These are phyloP conservation scores for Onthophagus sagittarius DNA, from an alignment of 2,888 invertebrate species.

Conservation along the genomic window DNA sequence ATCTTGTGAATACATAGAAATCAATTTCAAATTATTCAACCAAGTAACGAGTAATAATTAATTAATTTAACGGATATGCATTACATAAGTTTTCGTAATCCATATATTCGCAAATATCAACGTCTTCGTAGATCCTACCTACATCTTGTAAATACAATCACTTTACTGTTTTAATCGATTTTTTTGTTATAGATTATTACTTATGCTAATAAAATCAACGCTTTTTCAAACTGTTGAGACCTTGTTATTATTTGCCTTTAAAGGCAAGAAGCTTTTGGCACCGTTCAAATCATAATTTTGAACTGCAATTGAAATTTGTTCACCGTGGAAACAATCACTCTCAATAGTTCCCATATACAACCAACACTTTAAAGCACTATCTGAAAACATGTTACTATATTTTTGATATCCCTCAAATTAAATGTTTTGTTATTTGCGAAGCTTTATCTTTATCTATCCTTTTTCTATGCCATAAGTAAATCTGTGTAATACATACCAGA, in stretches of 20 bases:
- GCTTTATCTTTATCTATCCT: no score
- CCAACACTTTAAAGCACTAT: not conserved
- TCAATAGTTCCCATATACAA: conserved; percentile 3
- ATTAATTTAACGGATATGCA: not conserved
- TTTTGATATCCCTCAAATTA: no score
- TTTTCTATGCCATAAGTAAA: no score
- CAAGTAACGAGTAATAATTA: no score
- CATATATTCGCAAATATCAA: conserved; percentile 17
- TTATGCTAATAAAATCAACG: conserved; percentile 2
- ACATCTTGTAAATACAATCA: no score
- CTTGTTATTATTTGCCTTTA: not conserved
- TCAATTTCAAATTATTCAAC: no score
- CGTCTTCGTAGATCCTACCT: no score
- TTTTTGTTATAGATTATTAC: no score
- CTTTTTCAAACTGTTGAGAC: conserved; percentile 2
- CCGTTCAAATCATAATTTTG: not conserved
- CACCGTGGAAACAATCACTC: conserved; percentile 9
- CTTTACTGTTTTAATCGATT: no score
- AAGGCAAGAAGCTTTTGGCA: not conserved
- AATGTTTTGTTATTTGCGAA: no score
- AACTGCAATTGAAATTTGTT: not conserved
- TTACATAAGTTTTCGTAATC: conserved; percentile 4
- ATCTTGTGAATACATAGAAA: no score
- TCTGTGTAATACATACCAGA: no score
- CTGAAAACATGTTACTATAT: not conserved